Percentiles rank a stretch among this genome's conserved stretches.
Evolutionary conservation across 2,113 vertebrate genomes (phyloP).

Genomic region (Zonotrichia leucophrys): DNA sequence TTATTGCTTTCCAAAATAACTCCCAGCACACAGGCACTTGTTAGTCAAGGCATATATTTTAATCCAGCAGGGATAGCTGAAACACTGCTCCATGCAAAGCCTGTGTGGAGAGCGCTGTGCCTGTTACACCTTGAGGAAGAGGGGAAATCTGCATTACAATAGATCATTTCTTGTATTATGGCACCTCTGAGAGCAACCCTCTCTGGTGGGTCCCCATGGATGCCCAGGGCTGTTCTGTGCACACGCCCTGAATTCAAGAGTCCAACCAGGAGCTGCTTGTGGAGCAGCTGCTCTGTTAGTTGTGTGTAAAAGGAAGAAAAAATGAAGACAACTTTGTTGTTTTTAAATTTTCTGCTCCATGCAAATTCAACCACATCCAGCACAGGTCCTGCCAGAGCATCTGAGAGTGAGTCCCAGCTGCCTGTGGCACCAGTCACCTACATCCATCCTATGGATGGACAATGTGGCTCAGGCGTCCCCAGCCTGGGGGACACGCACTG

Average conservation of each 20-base stretch:
- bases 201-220: background rate
- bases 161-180: background rate
- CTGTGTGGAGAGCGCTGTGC: background rate
- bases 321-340: background rate
- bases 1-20: background rate
- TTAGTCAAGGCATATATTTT: background rate
- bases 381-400: background rate
- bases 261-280: background rate
- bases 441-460: fast-evolving
- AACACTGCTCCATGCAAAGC: background rate
- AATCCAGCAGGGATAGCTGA: background rate
- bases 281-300: fast-evolving
- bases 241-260: background rate
- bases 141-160: background rate
- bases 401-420: background rate
- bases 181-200: background rate
- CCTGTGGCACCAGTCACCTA: fast-evolving
- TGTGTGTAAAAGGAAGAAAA: background rate
- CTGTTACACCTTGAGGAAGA: background rate
- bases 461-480: background rate
- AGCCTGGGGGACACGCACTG: background rate
- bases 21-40: background rate
- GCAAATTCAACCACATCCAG: background rate
- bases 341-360: background rate
- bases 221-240: background rate